Conservation (phyloP, 2,113 vertebrate species). For the Dendropsophus ebraccatus region DNA sequence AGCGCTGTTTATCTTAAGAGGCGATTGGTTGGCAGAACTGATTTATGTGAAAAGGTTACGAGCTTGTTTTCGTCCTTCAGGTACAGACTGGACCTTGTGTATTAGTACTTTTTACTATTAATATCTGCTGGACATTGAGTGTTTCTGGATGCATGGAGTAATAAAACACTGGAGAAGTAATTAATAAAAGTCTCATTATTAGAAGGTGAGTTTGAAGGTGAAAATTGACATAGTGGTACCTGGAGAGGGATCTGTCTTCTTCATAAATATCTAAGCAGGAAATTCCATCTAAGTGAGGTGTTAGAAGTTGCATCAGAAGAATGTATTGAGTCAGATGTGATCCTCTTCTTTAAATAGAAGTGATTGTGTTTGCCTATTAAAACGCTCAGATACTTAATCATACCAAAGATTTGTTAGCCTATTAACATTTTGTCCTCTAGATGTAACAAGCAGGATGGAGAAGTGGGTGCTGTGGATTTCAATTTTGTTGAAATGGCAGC, state of each 20-base stretch:
- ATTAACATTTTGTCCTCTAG: neutral
- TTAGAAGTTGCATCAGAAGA: neutral
- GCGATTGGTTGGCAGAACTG: too few species aligned
- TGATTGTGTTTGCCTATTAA: neutral
- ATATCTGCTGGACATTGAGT: neutral
- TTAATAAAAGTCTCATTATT: neutral
- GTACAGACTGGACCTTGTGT: neutral
- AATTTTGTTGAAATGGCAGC: too few species aligned
- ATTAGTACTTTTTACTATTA: neutral
- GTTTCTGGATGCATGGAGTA: neutral
- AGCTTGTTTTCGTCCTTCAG: neutral
- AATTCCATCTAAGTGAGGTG: neutral
- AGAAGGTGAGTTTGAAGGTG: conserved; percentile 11
- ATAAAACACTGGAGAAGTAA: neutral
- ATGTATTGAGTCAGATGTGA: neutral
- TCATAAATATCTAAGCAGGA: neutral
- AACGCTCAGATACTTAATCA: neutral
- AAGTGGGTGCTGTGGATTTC: too few species aligned
- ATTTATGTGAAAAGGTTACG: neutral
- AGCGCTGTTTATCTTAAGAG: too few species aligned
- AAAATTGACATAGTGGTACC: neutral
- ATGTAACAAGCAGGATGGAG: neutral
- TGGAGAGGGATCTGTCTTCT: neutral
- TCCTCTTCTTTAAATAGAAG: neutral
- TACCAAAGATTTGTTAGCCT: neutral